A percentile compares a stretch with the other conserved stretches of the same genome.
phyloP scores from a whole-genome alignment of 2,888 invertebrate genomes.

The Clepsis dumicolana region DNA sequence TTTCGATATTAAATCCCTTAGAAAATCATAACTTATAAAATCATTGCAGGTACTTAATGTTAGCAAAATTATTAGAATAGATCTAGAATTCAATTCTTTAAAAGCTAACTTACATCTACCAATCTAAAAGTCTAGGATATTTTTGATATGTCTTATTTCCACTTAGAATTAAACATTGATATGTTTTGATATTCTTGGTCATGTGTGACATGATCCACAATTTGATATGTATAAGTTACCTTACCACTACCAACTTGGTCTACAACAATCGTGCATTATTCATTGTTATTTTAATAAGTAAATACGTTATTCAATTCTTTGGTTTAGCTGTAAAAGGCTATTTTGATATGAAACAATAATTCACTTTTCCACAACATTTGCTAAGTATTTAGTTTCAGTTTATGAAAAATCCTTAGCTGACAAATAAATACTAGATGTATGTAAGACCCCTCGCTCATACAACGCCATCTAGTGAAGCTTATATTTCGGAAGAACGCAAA shows the following conservation, averaged over 20 bases:
- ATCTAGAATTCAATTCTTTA: not conserved
- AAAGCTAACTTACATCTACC: slow-evolving; percentile 30
- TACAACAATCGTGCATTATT: slow-evolving; percentile 1
- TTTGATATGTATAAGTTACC: slow-evolving; percentile 73
- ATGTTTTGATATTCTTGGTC: slow-evolving; percentile 84
- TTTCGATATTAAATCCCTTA: too few relatives aligned
- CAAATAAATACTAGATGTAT: too few relatives aligned
- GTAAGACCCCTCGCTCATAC: too few relatives aligned
- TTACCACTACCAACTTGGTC: slow-evolving; percentile 46
- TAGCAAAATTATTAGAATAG: too few relatives aligned
- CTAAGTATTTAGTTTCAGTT: too few relatives aligned
- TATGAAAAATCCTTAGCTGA: too few relatives aligned
- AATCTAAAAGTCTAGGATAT: slow-evolving; percentile 37
- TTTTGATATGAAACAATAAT: not conserved
- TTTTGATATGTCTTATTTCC: slow-evolving; percentile 76
- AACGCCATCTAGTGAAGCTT: too few relatives aligned
- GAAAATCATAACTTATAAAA: too few relatives aligned
- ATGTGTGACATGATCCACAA: slow-evolving; percentile 69
- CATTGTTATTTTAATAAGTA: not conserved
- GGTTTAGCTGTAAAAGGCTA: not conserved
- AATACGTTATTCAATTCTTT: not conserved
- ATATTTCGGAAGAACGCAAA: too few relatives aligned
- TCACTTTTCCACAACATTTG: too few relatives aligned
- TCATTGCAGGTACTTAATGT: too few relatives aligned
- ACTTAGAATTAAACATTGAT: slow-evolving; percentile 48